phyloP scores from a whole-genome alignment of 2,888 invertebrate species.

The Chironomus riparius region DNA sequence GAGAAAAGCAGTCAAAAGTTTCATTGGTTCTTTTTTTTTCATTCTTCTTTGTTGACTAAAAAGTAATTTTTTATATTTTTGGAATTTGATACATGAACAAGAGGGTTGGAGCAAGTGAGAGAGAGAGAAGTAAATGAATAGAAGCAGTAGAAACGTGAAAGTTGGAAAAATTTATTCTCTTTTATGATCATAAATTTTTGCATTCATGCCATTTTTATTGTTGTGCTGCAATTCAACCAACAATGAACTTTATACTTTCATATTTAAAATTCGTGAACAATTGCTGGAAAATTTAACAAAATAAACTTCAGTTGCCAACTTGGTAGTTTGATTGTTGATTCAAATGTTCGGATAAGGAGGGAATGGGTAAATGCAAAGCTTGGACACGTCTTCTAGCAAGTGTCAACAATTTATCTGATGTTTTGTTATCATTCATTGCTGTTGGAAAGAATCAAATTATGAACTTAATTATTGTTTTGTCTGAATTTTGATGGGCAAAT shows the following conservation, averaged over 20 bases:
- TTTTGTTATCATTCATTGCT: too few species aligned
- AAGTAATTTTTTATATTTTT: neutral
- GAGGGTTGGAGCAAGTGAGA: too few species aligned
- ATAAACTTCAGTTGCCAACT: slow-evolving; percentile 7
- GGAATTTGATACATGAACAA: slow-evolving; percentile 18
- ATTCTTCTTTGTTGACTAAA: neutral
- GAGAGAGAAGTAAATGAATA: too few species aligned
- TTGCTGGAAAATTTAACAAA: slow-evolving; percentile 24
- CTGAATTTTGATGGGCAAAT: too few species aligned
- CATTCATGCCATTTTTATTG: slow-evolving; percentile 21
- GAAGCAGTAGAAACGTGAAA: neutral
- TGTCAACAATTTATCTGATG: too few species aligned
- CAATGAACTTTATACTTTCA: slow-evolving; percentile 35
- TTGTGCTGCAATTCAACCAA: slow-evolving; percentile 1
- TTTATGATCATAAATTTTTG: slow-evolving; percentile 1
- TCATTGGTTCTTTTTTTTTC: neutral
- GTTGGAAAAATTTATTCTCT: too few species aligned
- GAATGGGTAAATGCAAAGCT: too few species aligned
- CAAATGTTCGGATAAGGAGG: too few species aligned
- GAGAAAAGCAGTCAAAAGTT: neutral
- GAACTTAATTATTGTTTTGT: too few species aligned
- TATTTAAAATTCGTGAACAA: slow-evolving; percentile 26
- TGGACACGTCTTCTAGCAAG: too few species aligned
- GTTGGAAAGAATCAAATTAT: too few species aligned
- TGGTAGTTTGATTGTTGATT: too few species aligned